Conservation (phyloP, 2,113 vertebrate genomes). For the Syngnathus typhle region DNA sequence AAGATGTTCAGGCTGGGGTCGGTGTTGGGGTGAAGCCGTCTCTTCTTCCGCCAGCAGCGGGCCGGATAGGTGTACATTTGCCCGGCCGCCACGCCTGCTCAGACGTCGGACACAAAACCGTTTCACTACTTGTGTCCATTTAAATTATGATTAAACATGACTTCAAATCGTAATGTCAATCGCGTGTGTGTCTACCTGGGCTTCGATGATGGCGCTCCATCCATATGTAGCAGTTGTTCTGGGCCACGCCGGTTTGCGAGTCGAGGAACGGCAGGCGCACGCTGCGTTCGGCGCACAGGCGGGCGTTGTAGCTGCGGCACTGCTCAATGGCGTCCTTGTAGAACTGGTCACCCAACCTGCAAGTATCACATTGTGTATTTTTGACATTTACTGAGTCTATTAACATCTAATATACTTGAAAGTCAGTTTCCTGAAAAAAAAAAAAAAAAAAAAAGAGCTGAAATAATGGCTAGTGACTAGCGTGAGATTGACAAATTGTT, state of each 20-base stretch:
- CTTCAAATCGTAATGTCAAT: too few species aligned
- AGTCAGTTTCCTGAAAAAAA: neutral
- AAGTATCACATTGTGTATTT: neutral
- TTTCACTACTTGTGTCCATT: neutral
- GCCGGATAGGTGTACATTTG: conserved; percentile 96
- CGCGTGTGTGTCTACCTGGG: conserved; percentile 71
- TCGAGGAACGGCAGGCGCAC: conserved; percentile 95
- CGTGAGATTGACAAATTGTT: neutral
- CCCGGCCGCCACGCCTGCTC: conserved; percentile 81
- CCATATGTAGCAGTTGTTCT: conserved; percentile 99
- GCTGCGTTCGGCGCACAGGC: conserved; percentile 90
- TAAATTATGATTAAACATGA: too few species aligned
- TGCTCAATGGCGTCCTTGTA: conserved; percentile 98
- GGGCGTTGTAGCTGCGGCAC: conserved; percentile 94
- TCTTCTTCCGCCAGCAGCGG: conserved; percentile 95
- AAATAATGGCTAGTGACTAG: neutral
- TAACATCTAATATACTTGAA: neutral
- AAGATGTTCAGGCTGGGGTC: conserved; percentile 86
- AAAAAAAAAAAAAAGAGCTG: neutral
- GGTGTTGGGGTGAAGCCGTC: conserved; percentile 83
- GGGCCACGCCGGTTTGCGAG: conserved; percentile 92
- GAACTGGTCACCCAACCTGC: conserved; percentile 93
- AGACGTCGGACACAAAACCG: neutral
- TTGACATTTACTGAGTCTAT: neutral
- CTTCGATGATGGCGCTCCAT: conserved; percentile 96